Evolutionary conservation across 2,888 invertebrate genomes (phyloP).

Genomic region (Oligia fasciuncula): DNA sequence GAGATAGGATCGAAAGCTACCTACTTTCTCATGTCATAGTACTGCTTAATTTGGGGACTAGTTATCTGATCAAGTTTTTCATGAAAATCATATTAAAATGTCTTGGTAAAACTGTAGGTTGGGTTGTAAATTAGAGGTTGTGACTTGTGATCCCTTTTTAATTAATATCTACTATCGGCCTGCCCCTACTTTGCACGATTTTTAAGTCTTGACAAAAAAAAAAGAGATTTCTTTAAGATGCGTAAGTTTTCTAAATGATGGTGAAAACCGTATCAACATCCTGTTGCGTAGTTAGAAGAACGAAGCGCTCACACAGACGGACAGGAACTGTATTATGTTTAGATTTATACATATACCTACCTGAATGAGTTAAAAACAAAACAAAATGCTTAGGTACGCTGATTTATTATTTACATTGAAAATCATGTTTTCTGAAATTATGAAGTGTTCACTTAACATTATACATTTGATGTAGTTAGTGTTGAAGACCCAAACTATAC

Average conservation of each 20-base stretch:
- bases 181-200: background rate
- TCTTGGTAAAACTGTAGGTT: background rate
- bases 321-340: background rate
- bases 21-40: slow-evolving; percentile 14
- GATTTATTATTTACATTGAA: background rate
- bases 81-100: background rate
- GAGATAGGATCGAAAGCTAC: slow-evolving; percentile 25
- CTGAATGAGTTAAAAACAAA: background rate
- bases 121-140: too few relatives aligned
- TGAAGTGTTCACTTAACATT: background rate
- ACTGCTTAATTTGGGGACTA: slow-evolving; percentile 3
- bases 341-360: too few relatives aligned
- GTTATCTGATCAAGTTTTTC: background rate
- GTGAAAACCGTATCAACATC: background rate
- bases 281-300: background rate
- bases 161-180: background rate
- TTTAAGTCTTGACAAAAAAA: background rate
- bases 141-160: background rate
- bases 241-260: background rate
- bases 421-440: background rate
- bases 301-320: background rate
- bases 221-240: background rate
- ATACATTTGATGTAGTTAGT: background rate
- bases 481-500: background rate
- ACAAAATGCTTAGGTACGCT: background rate